These are phyloP conservation scores for Centropyge bicolor DNA, from an alignment of 2,797 vertebrate genomes.

Conservation along the genomic window DNA sequence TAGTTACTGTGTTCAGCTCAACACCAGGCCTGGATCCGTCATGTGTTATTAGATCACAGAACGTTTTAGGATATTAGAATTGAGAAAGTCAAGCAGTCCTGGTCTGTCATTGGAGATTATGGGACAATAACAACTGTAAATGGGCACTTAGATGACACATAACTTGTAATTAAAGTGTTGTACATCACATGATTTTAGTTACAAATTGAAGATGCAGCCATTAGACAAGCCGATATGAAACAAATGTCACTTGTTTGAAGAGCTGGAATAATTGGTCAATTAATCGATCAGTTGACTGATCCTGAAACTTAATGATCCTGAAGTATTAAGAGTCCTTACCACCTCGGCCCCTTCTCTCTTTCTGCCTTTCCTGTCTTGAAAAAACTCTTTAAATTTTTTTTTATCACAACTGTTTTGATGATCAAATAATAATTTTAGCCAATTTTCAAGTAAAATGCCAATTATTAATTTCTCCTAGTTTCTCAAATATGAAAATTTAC, in stretches of 20 bases:
- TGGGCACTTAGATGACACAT: too few relatives aligned
- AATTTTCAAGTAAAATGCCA: background rate
- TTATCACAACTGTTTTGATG: background rate
- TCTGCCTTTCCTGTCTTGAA: too few relatives aligned
- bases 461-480: background rate
- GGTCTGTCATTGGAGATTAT: background rate
- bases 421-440: background rate
- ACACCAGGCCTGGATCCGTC: background rate
- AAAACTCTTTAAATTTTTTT: too few relatives aligned
- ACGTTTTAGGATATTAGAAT: background rate
- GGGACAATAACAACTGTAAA: background rate
- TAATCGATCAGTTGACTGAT: background rate
- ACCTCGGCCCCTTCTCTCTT: too few relatives aligned
- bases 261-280: background rate
- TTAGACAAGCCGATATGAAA: background rate
- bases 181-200: background rate
- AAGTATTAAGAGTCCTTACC: too few relatives aligned
- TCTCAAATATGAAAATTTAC: background rate
- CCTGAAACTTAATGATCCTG: too few relatives aligned
- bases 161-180: background rate
- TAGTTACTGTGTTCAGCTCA: conserved; percentile 1
- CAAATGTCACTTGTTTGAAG: background rate
- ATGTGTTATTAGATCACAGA: background rate
- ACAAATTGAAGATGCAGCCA: background rate
- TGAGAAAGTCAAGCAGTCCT: background rate